Percentiles rank a stretch among this genome's conserved stretches.
Evolutionary conservation across 2,888 invertebrate species (phyloP).

Genomic region (Apocheima hispidaria): DNA sequence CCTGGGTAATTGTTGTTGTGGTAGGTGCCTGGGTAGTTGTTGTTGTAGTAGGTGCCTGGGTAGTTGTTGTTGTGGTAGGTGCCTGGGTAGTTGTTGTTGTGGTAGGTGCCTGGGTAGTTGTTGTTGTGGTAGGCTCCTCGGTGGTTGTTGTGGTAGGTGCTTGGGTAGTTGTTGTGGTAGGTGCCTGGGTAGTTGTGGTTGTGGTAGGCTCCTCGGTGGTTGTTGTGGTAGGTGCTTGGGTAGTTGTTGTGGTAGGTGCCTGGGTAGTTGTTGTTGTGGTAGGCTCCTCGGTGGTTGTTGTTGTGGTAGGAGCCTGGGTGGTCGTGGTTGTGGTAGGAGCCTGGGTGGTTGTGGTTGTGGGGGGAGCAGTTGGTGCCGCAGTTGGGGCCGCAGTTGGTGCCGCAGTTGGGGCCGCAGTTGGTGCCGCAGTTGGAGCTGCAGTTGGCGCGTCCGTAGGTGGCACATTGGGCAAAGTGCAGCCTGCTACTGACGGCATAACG

Average conservation of each 20-base stretch:
- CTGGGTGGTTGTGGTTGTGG: slow-evolving; percentile 23
- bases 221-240: slow-evolving; percentile 15
- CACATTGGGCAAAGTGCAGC: slow-evolving; percentile 56
- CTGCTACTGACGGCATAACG: slow-evolving; percentile 51
- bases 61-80: slow-evolving; percentile 12
- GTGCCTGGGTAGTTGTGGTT: slow-evolving; percentile 23
- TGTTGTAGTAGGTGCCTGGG: slow-evolving; percentile 5
- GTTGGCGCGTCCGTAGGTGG: slow-evolving; percentile 40
- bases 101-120: slow-evolving; percentile 11
- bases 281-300: slow-evolving; percentile 30
- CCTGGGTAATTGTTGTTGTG: slow-evolving; percentile 20
- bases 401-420: slow-evolving; percentile 33
- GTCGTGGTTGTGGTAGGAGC: slow-evolving; percentile 30
- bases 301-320: slow-evolving; percentile 11
- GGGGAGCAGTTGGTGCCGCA: slow-evolving; percentile 29
- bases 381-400: slow-evolving; percentile 22
- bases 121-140: background rate
- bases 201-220: slow-evolving; percentile 15
- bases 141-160: slow-evolving; percentile 12
- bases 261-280: slow-evolving; percentile 7
- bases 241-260: slow-evolving; percentile 5
- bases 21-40: slow-evolving; percentile 33
- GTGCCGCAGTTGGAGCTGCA: slow-evolving; percentile 18
- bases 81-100: slow-evolving; percentile 9
- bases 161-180: slow-evolving; percentile 26